Conservation (phyloP, 2,113 vertebrate genomes). For the Xenopus tropicalis region DNA sequence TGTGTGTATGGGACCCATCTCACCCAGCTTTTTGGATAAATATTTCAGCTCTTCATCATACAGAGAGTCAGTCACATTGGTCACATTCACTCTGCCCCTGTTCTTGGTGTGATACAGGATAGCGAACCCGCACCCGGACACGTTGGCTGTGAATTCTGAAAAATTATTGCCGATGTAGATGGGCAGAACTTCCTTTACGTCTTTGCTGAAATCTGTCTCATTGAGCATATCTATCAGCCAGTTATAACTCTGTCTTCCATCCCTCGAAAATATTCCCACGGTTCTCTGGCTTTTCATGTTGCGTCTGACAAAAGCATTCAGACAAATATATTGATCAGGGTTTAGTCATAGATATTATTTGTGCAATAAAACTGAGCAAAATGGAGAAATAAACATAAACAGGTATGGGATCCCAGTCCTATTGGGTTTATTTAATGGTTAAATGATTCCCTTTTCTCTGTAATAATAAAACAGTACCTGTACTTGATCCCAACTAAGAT, state of each 20-base stretch:
- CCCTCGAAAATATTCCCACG: constrained; percentile 26
- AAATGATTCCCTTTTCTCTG: no score
- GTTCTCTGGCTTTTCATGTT: not conserved
- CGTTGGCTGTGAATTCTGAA: not conserved
- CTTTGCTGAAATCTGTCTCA: not conserved
- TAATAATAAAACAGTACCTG: no score
- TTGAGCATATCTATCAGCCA: constrained; percentile 9
- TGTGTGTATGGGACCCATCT: not conserved
- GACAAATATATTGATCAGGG: no score
- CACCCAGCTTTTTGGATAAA: not conserved
- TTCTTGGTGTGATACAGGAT: constrained; percentile 33
- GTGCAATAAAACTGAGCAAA: no score
- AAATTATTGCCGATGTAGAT: not conserved
- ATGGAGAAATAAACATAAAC: no score
- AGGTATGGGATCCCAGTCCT: no score
- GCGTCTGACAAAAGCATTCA: no score
- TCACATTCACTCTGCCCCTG: constrained; percentile 21
- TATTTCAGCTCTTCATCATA: constrained; percentile 17
- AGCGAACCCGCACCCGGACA: not conserved
- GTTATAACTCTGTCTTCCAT: not conserved
- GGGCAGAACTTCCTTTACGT: not conserved
- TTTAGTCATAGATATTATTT: no score
- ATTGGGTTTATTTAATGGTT: no score
- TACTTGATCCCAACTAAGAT: no score
- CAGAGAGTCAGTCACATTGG: constrained; percentile 14